These are phyloP conservation scores for Nomada flava DNA, from an alignment of 2,888 invertebrate genomes.

Conservation along the genomic window DNA sequence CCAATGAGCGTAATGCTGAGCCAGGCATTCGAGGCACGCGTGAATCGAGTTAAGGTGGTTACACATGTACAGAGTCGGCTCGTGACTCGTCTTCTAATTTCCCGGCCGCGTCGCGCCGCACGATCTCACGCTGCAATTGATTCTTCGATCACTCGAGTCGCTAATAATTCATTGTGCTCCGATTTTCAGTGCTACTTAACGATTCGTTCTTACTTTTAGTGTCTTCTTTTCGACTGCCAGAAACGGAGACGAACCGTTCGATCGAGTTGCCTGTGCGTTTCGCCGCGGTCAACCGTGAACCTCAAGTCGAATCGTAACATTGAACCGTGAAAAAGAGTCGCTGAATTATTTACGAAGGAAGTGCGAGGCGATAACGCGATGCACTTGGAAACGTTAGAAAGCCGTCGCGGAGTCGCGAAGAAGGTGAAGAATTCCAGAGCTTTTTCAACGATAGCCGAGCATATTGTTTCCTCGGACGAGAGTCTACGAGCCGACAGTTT, in stretches of 20 bases:
- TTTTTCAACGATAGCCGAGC: not conserved
- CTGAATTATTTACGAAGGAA: slow-evolving; percentile 24
- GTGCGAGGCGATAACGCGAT: not conserved
- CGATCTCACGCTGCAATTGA: slow-evolving; percentile 43
- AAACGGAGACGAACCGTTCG: not conserved
- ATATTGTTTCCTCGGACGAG: not conserved
- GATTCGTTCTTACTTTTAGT: not conserved
- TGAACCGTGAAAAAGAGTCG: not conserved
- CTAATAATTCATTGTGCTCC: not conserved
- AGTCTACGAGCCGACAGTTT: slow-evolving; percentile 1
- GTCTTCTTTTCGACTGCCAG: not conserved
- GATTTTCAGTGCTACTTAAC: not conserved
- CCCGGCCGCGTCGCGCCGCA: slow-evolving; percentile 11
- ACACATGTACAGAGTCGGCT: slow-evolving; percentile 70
- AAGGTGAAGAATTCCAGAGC: not conserved
- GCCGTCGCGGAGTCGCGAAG: not conserved
- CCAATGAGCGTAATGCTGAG: slow-evolving; percentile 51
- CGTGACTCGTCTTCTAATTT: slow-evolving; percentile 78
- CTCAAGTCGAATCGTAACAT: not conserved
- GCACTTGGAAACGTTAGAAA: slow-evolving; percentile 5
- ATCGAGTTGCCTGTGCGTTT: not conserved
- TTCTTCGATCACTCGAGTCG: not conserved
- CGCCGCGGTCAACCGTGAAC: slow-evolving; percentile 13
- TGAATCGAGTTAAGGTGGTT: slow-evolving; percentile 74
- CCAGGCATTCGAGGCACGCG: slow-evolving; percentile 74